Conservation (phyloP, 2,888 invertebrate species). For the Emmelina monodactyla region DNA sequence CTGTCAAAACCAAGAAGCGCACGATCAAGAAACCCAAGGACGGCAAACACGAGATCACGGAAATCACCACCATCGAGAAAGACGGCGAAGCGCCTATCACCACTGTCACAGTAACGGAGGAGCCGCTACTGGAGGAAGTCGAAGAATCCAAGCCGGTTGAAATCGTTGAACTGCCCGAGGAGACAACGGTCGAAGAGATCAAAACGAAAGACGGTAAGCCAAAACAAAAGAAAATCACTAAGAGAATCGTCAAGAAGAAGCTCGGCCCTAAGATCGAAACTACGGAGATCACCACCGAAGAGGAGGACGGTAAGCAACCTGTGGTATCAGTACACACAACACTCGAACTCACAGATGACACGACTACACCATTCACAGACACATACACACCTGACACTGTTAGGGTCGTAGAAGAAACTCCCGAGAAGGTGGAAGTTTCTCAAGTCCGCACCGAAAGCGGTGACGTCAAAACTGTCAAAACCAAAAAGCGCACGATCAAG, state of each 20-base stretch:
- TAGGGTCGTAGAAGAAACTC: constrained; percentile 19
- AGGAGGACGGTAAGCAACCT: background rate
- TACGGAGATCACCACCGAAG: background rate
- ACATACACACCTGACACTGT: constrained; percentile 11
- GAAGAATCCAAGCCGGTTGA: background rate
- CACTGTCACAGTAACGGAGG: background rate
- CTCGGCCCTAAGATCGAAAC: background rate
- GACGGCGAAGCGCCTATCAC: background rate
- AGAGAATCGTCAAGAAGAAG: background rate
- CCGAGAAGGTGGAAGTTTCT: constrained; percentile 35
- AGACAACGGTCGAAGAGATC: background rate
- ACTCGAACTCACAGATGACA: background rate
- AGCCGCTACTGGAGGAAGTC: background rate
- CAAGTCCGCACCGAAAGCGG: constrained; percentile 24
- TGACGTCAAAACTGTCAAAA: constrained; percentile 12
- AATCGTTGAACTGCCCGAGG: background rate
- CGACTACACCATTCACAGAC: background rate
- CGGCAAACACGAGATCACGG: background rate
- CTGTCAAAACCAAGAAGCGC: background rate
- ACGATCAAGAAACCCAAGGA: background rate
- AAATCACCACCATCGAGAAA: background rate
- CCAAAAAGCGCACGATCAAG: no score
- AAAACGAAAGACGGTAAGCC: background rate
- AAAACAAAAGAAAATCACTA: background rate
- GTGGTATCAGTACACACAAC: background rate